Conservation (phyloP, 1,140 invertebrate genomes). For the Drosophila baimaii region DNA sequence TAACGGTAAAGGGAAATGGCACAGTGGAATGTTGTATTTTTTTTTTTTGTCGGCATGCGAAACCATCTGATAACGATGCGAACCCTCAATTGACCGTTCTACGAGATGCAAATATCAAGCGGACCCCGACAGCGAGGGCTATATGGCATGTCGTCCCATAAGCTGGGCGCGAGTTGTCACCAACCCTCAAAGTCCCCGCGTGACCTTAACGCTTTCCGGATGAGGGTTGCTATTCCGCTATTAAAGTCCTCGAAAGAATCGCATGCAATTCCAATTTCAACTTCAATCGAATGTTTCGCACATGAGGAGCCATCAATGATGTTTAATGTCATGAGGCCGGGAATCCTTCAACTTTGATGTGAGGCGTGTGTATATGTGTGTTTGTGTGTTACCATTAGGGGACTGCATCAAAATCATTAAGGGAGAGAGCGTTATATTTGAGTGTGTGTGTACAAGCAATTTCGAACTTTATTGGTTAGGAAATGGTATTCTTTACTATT, state of each 20-base stretch:
- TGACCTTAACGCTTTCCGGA: conserved; percentile 33
- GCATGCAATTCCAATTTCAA: conserved; percentile 47
- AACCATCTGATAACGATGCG: conserved; percentile 52
- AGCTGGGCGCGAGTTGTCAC: conserved; percentile 40
- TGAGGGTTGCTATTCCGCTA: conserved; percentile 40
- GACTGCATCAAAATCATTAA: conserved; percentile 27
- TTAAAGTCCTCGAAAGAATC: conserved; percentile 33
- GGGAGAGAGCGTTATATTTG: conserved; percentile 13
- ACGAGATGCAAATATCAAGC: conserved; percentile 48
- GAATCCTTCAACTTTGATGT: conserved; percentile 48
- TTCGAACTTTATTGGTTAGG: conserved; percentile 9
- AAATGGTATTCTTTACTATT: conserved; percentile 10
- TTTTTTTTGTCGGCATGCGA: conserved; percentile 30
- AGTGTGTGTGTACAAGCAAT: conserved; percentile 15
- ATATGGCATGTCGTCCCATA: conserved; percentile 29
- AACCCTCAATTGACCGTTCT: conserved; percentile 52
- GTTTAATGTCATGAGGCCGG: conserved; percentile 35
- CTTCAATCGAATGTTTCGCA: conserved; percentile 41
- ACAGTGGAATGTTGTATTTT: conserved; percentile 34
- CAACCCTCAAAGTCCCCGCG: conserved; percentile 15
- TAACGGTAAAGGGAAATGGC: conserved; percentile 43
- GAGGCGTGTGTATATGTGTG: conserved; percentile 31
- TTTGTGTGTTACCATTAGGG: conserved; percentile 23
- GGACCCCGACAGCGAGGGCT: conserved; percentile 28
- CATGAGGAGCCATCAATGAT: conserved; percentile 52